Evolutionary conservation across 2,797 vertebrate genomes (phyloP).

Genomic region (Periophthalmus magnuspinnatus): DNA sequence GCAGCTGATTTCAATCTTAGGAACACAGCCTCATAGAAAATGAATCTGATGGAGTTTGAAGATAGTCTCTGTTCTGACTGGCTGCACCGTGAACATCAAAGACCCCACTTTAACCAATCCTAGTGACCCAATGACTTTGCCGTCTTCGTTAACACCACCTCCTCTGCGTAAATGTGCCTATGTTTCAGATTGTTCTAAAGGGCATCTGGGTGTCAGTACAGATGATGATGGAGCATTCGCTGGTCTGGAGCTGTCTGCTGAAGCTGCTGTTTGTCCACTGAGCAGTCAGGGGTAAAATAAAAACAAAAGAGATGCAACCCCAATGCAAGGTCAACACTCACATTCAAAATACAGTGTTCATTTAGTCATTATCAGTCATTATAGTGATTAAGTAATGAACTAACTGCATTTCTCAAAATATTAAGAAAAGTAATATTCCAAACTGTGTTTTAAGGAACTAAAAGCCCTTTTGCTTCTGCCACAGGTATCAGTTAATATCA

Average conservation of each 20-base stretch:
- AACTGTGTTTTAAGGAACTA: too few species aligned
- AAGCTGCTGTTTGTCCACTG: conserved; percentile 41
- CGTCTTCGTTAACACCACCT: conserved; percentile 33
- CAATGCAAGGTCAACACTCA: background rate
- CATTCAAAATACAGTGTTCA: too few species aligned
- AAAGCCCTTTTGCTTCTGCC: too few species aligned
- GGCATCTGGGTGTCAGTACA: conserved; percentile 4
- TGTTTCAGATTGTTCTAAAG: conserved; percentile 24
- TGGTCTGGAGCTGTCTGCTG: background rate
- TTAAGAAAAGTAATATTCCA: too few species aligned
- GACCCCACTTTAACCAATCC: conserved; percentile 38
- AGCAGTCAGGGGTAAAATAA: conserved; percentile 38
- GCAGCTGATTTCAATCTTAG: conserved; percentile 8
- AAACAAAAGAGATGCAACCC: background rate
- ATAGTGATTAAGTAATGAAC: too few species aligned
- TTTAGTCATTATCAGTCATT: too few species aligned
- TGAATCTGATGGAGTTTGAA: conserved; percentile 55
- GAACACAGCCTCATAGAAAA: conserved; percentile 49
- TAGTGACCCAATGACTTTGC: conserved; percentile 24
- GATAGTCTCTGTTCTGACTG: conserved; percentile 64
- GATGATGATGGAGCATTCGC: background rate
- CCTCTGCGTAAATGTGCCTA: conserved; percentile 20
- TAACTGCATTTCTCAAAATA: too few species aligned
- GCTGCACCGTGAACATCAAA: conserved; percentile 57
- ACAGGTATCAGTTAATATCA: too few species aligned